These are phyloP conservation scores for Abrostola triplasia DNA, from an alignment of 2,888 invertebrate species.

Conservation along the genomic window DNA sequence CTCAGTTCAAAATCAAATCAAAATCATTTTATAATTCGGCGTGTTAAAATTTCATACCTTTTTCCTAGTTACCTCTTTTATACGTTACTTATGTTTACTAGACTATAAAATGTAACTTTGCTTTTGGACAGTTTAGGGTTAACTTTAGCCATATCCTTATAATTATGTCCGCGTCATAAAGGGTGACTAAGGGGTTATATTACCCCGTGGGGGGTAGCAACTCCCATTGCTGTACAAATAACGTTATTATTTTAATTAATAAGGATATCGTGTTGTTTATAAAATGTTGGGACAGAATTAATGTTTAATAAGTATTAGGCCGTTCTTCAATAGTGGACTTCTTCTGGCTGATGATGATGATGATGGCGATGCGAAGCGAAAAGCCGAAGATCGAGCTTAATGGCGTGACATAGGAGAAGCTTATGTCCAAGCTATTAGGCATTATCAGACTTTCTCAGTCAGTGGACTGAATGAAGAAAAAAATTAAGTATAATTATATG, in stretches of 20 bases:
- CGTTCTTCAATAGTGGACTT: no score
- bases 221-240: background rate
- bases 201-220: background rate
- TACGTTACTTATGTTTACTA: background rate
- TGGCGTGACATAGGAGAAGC: no score
- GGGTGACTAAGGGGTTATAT: background rate
- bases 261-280: background rate
- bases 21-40: no score
- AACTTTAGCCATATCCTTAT: slow-evolving; percentile 1
- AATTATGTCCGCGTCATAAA: background rate
- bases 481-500: no score
- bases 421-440: no score
- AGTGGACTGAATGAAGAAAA: no score
- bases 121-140: background rate
- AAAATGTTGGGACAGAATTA: background rate
- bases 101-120: background rate
- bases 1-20: no score
- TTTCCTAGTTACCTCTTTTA: background rate
- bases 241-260: slow-evolving; percentile 1
- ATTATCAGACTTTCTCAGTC: no score
- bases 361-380: no score
- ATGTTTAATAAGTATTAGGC: background rate
- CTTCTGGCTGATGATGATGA: no score
- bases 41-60: background rate
- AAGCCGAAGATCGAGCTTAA: no score